Conservation (phyloP, 2,888 invertebrate species). For the Plebejus argus region DNA sequence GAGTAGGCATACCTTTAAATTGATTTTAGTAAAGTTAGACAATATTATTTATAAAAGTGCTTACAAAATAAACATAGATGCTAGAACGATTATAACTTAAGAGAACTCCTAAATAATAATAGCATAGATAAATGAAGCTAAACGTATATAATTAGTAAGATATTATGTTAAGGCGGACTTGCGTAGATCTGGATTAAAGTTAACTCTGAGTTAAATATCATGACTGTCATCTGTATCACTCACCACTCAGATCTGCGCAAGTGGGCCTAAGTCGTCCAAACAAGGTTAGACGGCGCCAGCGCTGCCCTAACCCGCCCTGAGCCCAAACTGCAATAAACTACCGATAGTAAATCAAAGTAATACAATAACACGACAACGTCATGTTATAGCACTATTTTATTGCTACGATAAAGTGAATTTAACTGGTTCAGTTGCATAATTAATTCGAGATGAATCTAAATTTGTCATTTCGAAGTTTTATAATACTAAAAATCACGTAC, state of each 20-base stretch:
- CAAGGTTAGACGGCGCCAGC: slow-evolving; percentile 48
- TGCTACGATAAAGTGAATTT: not conserved
- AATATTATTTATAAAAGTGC: not conserved
- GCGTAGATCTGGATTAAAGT: no score
- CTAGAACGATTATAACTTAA: not conserved
- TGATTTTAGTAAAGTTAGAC: no score
- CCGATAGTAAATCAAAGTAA: slow-evolving; percentile 31
- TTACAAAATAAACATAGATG: not conserved
- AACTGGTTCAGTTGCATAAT: not conserved
- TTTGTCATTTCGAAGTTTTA: not conserved
- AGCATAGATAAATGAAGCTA: not conserved
- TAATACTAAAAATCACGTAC: not conserved
- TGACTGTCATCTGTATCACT: no score
- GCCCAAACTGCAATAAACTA: slow-evolving; percentile 35
- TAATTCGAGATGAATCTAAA: not conserved
- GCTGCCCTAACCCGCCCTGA: slow-evolving; percentile 40
- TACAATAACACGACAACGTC: slow-evolving; percentile 20
- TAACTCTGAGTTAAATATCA: no score
- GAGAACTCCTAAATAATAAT: not conserved
- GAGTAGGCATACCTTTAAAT: no score
- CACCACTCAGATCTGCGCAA: no score
- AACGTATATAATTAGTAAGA: not conserved
- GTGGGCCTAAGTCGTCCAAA: slow-evolving; percentile 37
- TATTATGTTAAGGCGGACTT: no score
- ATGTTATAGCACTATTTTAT: slow-evolving; percentile 16